These are phyloP conservation scores for Argyra leucocephala DNA, from an alignment of 2,888 invertebrate species.

Conservation along the genomic window DNA sequence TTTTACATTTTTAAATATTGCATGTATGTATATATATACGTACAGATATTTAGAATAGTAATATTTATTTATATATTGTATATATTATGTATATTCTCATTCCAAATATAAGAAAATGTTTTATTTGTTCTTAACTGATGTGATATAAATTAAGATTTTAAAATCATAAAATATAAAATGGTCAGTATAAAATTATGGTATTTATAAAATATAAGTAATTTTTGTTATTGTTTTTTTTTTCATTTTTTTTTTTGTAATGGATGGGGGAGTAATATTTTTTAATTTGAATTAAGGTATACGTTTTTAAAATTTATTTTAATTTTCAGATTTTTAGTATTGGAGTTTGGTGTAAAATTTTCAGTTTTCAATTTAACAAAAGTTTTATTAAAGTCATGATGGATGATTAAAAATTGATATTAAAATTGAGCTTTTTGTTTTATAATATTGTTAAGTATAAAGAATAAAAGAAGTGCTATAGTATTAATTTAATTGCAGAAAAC, in stretches of 20 bases:
- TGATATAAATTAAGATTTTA: slow-evolving; percentile 6
- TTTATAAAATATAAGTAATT: neutral
- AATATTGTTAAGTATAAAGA: too few species aligned
- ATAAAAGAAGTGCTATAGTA: too few species aligned
- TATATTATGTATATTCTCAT: neutral
- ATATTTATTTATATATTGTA: slow-evolving; percentile 8
- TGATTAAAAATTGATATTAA: too few species aligned
- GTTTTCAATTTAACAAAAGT: too few species aligned
- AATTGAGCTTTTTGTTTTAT: too few species aligned
- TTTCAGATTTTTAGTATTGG: neutral
- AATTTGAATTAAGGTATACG: neutral
- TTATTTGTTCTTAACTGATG: neutral
- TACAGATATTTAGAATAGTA: neutral
- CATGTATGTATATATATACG: slow-evolving; percentile 4
- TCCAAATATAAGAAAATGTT: slow-evolving; percentile 20
- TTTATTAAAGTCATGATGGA: too few species aligned
- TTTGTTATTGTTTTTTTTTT: neutral
- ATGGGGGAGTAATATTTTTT: neutral
- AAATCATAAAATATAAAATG: slow-evolving; percentile 6
- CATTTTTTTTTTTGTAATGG: neutral
- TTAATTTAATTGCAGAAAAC: too few species aligned
- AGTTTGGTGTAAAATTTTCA: neutral
- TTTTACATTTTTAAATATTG: neutral
- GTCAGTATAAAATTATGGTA: neutral
- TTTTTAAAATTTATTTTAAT: neutral